A percentile compares a stretch with the other conserved stretches of the same genome.
Evolutionary conservation across 2,888 invertebrate genomes (phyloP).

Genomic region (Fragum sueziense): DNA sequence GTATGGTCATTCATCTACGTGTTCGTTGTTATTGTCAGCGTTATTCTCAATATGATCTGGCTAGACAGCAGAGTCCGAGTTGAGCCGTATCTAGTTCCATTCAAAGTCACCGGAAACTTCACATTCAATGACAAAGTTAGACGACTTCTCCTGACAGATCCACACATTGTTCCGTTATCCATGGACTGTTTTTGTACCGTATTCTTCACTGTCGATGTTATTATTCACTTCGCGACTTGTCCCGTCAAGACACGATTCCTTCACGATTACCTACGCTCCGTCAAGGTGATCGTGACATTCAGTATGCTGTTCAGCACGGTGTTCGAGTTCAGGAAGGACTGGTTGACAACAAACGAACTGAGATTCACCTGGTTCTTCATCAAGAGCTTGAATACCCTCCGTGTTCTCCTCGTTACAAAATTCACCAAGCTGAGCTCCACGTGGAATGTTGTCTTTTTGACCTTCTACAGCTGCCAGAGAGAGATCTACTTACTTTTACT

Average conservation of each 20-base stretch:
- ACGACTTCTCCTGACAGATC: not conserved
- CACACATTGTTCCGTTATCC: not conserved
- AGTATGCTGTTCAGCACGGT: slow-evolving; percentile 7
- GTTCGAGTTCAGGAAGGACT: slow-evolving; percentile 16
- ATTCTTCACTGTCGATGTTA: not conserved
- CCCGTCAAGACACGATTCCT: not conserved
- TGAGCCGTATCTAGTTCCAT: not conserved
- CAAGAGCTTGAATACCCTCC: slow-evolving; percentile 6
- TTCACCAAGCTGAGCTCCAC: not conserved
- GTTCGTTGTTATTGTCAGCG: not conserved
- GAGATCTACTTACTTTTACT: not conserved
- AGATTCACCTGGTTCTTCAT: slow-evolving; percentile 1
- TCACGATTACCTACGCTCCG: not conserved
- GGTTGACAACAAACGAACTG: not conserved
- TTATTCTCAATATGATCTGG: slow-evolving; percentile 5
- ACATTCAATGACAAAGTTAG: slow-evolving; percentile 4
- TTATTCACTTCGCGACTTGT: not conserved
- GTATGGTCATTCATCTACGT: not conserved
- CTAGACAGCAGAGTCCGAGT: not conserved
- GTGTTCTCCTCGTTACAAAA: not conserved
- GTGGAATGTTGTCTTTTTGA: not conserved
- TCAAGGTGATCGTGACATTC: not conserved
- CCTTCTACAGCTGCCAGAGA: not conserved
- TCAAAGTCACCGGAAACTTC: not conserved
- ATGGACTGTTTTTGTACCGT: slow-evolving; percentile 11